Conservation (phyloP, 1,140 invertebrate species). For the Lepeophtheirus salmonis region DNA sequence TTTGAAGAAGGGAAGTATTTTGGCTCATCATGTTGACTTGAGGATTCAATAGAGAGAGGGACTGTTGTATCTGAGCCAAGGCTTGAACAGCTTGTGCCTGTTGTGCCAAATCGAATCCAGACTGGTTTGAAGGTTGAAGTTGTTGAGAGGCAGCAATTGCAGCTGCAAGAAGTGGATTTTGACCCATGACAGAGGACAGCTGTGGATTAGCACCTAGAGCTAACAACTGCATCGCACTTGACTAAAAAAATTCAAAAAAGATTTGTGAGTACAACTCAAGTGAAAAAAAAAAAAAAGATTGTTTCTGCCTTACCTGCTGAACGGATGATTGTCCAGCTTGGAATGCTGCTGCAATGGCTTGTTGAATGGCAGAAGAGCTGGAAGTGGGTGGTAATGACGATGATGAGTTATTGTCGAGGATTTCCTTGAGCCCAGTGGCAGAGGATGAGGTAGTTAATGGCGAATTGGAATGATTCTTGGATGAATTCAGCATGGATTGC, state of each 20-base stretch:
- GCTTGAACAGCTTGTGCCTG: constrained; percentile 5
- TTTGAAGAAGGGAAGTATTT: background rate
- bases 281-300: background rate
- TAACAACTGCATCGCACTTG: background rate
- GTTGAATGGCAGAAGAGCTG: background rate
- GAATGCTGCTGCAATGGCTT: background rate
- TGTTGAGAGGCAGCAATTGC: background rate
- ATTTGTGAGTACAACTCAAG: too few relatives aligned
- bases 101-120: background rate
- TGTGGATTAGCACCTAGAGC: background rate
- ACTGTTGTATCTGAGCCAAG: background rate
- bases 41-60: background rate
- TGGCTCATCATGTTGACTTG: background rate
- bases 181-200: background rate
- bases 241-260: too few relatives aligned
- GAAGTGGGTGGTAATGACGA: background rate
- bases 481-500: too few relatives aligned
- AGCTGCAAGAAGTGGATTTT: constrained; percentile 1
- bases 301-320: background rate
- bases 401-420: too few relatives aligned
- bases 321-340: background rate
- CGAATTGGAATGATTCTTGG: too few relatives aligned
- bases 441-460: too few relatives aligned
- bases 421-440: too few relatives aligned
- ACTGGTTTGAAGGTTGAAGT: background rate